These are phyloP conservation scores for Drosophila repleta DNA, from an alignment of 1,140 invertebrate species.

Conservation along the genomic window DNA sequence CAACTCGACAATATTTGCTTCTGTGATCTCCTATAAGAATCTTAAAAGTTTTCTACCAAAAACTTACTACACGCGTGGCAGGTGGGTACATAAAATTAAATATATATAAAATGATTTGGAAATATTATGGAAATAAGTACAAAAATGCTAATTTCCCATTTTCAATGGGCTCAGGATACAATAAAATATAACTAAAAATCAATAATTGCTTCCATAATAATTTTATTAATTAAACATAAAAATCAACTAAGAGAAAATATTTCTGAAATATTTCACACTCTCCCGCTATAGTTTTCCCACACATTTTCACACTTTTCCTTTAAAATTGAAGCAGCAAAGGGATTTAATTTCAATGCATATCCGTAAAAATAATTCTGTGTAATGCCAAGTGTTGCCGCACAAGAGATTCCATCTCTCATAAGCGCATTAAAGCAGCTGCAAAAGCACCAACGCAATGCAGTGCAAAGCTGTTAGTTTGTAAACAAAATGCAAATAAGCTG, in stretches of 20 bases:
- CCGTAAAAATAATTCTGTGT: conserved; percentile 33
- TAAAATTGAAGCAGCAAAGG: not conserved
- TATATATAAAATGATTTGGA: not conserved
- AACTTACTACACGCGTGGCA: conserved; percentile 84
- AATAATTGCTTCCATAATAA: not conserved
- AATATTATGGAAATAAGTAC: no score
- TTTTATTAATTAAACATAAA: no score
- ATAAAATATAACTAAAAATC: no score
- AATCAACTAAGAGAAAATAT: no score
- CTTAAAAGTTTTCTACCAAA: conserved; percentile 85
- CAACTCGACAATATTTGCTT: conserved; percentile 82
- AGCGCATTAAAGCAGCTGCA: conserved; percentile 56
- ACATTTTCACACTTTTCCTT: conserved; percentile 3
- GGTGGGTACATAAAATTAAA: conserved; percentile 53
- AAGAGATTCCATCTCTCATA: conserved; percentile 47
- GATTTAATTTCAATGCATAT: conserved; percentile 1
- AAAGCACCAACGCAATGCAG: conserved; percentile 37
- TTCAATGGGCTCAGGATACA: no score
- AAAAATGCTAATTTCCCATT: no score
- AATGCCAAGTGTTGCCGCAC: conserved; percentile 58
- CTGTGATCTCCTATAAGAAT: conserved; percentile 85
- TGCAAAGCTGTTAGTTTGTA: conserved; percentile 43
- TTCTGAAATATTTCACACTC: no score
- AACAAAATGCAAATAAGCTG: conserved; percentile 73
- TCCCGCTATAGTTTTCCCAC: no score